phyloP scores from a whole-genome alignment of 1,140 invertebrate species.

The Papilio polyxenes region DNA sequence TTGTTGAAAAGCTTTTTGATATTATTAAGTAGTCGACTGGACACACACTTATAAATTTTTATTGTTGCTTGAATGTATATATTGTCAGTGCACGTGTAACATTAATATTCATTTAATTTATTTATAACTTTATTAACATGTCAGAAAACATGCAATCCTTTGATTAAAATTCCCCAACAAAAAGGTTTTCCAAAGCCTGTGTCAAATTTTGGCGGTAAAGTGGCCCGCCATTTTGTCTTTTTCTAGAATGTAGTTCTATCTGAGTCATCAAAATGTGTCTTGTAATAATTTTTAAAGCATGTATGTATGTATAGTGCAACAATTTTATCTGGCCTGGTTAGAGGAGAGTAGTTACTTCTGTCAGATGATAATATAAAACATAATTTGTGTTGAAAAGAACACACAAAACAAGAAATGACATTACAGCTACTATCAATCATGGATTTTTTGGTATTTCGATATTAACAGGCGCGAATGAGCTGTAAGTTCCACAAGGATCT shows the following conservation, averaged over 20 bases:
- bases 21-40: slow-evolving; percentile 2
- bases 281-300: slow-evolving; percentile 42
- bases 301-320: slow-evolving; percentile 27
- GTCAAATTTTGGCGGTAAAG: not conserved
- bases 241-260: not conserved
- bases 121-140: not conserved
- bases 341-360: no score
- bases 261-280: slow-evolving; percentile 43
- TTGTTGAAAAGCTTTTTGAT: not conserved
- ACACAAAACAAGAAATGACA: no score
- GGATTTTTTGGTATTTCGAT: no score
- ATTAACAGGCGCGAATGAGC: no score
- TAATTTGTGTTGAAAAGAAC: no score
- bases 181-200: not conserved
- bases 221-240: not conserved
- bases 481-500: no score
- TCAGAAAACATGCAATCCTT: not conserved
- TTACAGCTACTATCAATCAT: no score
- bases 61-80: slow-evolving; percentile 6
- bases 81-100: not conserved
- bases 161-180: not conserved
- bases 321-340: no score
- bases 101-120: not conserved
- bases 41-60: slow-evolving; percentile 20
- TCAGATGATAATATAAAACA: no score